Base-by-base conservation (phyloP, 2,113 vertebrate species). In the Haemorhous mexicanus region DNA sequence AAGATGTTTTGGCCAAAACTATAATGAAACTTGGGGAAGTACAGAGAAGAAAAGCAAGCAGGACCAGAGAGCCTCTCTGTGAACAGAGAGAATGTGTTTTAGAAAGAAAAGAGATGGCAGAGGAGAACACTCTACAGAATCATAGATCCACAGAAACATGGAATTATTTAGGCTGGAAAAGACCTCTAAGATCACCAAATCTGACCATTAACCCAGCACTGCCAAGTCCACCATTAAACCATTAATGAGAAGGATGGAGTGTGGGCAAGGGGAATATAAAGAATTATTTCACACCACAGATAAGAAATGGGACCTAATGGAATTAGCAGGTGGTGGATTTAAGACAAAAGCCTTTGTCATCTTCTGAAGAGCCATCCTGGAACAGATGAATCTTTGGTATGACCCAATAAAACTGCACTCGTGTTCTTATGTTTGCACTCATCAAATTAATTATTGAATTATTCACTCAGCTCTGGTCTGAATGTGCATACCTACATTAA, bases 381-480 rank as follows among this genome's bases (percentile, higher is more conserved):
- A 89, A 53, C 30, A 78, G 84, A 87, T n/a, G 69, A 92, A 74
- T 81, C 91, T 84, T 74, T 78, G 89, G 93, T 74, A 92, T 81
- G 94, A 89, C 61, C 68, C 84, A 89, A 56, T 59, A 86, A 92
- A 93, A 81, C 1, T 8, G 27, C 0, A 1, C 32, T 93, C 61
- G 49, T 77, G 33, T 63, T 84, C 86, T 87, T 92, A 69, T 74
- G 64, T 63, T 92, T 84, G 61, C 81, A 84, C 56, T 92, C 93
- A 92, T 81, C 84, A 61, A 94, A 96, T 81, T 86, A 92, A 90
- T 90, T 88, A 96, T 16, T 82, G 90, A 79, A 84, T 95, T 94
- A 95, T 82, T 90, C 92, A 69, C 76, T 94, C 95, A 78, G 30
- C 69, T 82, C 58, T 79, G 66, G 64, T 55, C 61, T 89, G 73